These are phyloP conservation scores for Schizopygopsis malacanthus DNA, from an alignment of 2,797 vertebrate genomes.

Conservation along the genomic window DNA sequence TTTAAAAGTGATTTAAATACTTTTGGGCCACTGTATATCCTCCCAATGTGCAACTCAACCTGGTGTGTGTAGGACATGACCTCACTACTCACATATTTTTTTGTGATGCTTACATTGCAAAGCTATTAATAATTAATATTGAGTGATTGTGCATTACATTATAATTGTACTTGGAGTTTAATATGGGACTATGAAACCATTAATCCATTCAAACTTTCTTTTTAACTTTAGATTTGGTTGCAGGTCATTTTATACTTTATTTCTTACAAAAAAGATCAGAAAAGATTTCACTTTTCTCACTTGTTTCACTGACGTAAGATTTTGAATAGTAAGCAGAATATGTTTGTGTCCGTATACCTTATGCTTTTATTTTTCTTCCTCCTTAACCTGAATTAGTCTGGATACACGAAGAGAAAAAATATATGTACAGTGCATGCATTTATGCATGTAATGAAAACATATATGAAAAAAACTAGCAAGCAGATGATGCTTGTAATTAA, in stretches of 20 bases:
- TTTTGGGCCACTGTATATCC: not conserved
- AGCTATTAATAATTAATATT: not conserved
- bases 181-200: not conserved
- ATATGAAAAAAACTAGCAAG: not conserved
- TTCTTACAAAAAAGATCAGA: not conserved
- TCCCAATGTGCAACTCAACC: not conserved
- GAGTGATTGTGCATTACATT: too few relatives aligned
- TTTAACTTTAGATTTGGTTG: not conserved
- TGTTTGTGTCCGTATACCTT: not conserved
- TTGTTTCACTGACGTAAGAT: not conserved
- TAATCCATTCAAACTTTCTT: not conserved
- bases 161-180: not conserved
- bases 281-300: not conserved
- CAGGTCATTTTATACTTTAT: not conserved
- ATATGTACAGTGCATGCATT: not conserved
- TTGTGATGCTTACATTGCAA: not conserved
- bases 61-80: constrained; percentile 41
- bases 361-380: not conserved
- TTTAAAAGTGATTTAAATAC: not conserved
- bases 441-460: not conserved
- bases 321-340: not conserved
- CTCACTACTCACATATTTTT: constrained; percentile 11
- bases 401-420: not conserved
- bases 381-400: not conserved
- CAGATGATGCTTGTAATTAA: not conserved